Evolutionary conservation across 2,888 invertebrate genomes (phyloP).

Genomic region (Lomographa bimaculata): DNA sequence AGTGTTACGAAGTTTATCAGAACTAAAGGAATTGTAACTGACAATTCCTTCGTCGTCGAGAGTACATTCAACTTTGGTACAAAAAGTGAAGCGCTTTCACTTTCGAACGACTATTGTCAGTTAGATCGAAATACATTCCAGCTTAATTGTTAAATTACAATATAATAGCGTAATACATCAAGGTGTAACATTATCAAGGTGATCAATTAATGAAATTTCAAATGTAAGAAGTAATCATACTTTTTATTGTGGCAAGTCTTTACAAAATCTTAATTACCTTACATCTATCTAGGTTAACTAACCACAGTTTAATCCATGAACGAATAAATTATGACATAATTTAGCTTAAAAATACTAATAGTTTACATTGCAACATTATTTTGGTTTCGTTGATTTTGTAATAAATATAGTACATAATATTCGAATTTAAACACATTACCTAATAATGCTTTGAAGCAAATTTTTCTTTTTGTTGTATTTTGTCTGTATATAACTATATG

Average conservation of each 20-base stretch:
- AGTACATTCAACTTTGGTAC: slow-evolving; percentile 56
- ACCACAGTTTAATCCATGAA: no score
- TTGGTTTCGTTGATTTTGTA: slow-evolving; percentile 59
- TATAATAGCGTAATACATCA: slow-evolving; percentile 5
- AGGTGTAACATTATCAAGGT: slow-evolving; percentile 3
- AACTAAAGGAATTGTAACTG: slow-evolving; percentile 30
- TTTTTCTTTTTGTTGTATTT: no score
- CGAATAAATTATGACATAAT: slow-evolving; percentile 33
- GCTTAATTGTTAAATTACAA: slow-evolving; percentile 27
- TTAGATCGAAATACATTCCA: slow-evolving; percentile 23
- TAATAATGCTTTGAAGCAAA: no score
- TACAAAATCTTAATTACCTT: slow-evolving; percentile 28
- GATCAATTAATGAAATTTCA: slow-evolving; percentile 3
- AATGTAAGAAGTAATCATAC: slow-evolving; percentile 11
- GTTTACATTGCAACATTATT: slow-evolving; percentile 62
- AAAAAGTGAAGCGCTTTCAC: slow-evolving; percentile 59
- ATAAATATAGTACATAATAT: slow-evolving; percentile 14
- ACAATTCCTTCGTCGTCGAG: no score
- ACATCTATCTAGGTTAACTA: slow-evolving; percentile 15
- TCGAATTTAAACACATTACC: no score
- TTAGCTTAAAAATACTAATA: slow-evolving; percentile 32
- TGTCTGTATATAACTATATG: no score
- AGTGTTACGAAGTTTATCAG: slow-evolving; percentile 40
- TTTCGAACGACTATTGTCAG: slow-evolving; percentile 45
- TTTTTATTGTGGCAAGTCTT: slow-evolving; percentile 55